Conservation (phyloP, 2,113 vertebrate species). For the Tiliqua scincoides region DNA sequence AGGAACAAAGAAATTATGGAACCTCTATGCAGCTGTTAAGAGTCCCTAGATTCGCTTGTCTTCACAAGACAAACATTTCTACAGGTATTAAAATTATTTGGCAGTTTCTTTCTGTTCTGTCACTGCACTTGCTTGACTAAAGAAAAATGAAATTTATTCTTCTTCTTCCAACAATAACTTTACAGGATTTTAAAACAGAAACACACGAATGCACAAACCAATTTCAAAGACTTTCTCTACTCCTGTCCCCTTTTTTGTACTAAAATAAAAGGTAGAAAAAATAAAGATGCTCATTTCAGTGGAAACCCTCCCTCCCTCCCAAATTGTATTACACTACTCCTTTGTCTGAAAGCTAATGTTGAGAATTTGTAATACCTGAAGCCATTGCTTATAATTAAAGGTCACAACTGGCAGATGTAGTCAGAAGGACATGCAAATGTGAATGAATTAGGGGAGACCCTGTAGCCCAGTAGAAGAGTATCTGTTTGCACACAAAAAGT, state of each 20-base stretch:
- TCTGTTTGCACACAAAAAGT: too few relatives aligned
- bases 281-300: neutral
- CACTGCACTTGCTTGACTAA: neutral
- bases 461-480: too few relatives aligned
- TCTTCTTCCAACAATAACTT: neutral
- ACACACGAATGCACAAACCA: neutral
- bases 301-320: neutral
- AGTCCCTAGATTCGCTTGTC: neutral
- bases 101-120: neutral
- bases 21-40: neutral
- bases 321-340: neutral
- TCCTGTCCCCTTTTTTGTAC: neutral
- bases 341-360: slow-evolving; percentile 5
- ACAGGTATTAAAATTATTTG: neutral
- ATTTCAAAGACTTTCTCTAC: neutral
- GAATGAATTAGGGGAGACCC: too few relatives aligned
- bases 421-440: slow-evolving; percentile 15
- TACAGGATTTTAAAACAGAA: neutral
- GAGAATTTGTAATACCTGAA: neutral
- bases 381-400: neutral
- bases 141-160: neutral
- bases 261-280: neutral
- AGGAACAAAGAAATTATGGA: neutral
- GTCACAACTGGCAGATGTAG: neutral
- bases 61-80: neutral